Base-by-base conservation (phyloP, 2,888 invertebrate species). In the Cataglyphis livida region DNA sequence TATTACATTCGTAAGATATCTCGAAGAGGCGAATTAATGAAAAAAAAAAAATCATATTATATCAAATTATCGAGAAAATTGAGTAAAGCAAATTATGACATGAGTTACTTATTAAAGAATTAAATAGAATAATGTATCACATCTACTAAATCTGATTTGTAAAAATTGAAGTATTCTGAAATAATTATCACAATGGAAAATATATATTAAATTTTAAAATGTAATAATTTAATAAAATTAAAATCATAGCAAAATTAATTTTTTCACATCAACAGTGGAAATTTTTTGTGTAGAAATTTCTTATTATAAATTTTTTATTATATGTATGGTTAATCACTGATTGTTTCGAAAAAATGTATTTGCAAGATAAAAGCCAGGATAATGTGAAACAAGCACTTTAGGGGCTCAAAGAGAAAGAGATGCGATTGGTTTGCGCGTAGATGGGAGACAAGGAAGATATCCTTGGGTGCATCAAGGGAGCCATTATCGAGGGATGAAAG, bases 401-500 rank as follows among this genome's bases (percentile, higher is more conserved):
- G 68, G 61, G 51, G 61, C 32, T 81, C 51, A 66, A 48, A 83
- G 70, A 75, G 54, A 83, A 65, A 75, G 82, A 81, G 74, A 66
- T 65, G 75, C 83, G 85, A 85, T 85, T 83, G 88, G 83, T 76
- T 70, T 79, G 61, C 10, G 61, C 10, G 64, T 57, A 51, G 65
- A 81, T 54, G 78, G 15, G 32, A 76, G 65, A 84, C 84, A 85
- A 88, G 85, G 85, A 89, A 87, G 83, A 85, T 73, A 85, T 89
- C 89, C 88, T 89, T 82, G 89, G 90, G 82, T 90, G 91, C 89
- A 90, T 87, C 88, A 86, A 86, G 90, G 87, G 88, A 89, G 81
- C 90, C 90, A 90, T 92, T 92, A 91, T 89, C 87, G 85, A 84
- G 87, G 89, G 88, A 86, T 83, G 87, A 87, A 89, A 86, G 87